Evolutionary conservation across 1,140 invertebrate genomes (phyloP), one percentile per base, ranked within the genome.

Genomic region (Bradynema listronoti): DNA sequence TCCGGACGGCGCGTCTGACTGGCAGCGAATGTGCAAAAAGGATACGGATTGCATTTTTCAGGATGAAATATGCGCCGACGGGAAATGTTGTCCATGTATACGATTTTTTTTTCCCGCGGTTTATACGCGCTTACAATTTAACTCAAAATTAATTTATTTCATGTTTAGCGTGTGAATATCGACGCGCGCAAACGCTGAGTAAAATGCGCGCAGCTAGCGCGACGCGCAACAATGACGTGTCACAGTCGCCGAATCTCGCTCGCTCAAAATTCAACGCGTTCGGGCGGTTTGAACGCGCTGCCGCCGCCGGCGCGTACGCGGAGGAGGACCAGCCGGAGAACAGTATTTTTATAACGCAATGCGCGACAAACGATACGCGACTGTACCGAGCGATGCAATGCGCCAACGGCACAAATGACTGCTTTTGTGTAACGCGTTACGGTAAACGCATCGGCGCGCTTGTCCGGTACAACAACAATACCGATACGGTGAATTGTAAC

Each of bases 21-120:
- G 65, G 56, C 16, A 41, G 19, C 24, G 63, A 34, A 29, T 64
- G 27, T 64, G 62, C 47, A 54, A 55, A 41, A 30, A 11, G 30
- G 27, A 64, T 55, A 25, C 19, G 14, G 63, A 67, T 49, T 64
- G 62, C 11, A 24, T 67, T 5, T 67, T 64, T 32, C 34, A 46
- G 7, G 62, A 67, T 47, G 62, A 64, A 66, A 46, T 64, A 24
- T 64, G 62, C 34, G 62, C 62, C n/a, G 62, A 64, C 27, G 62
- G 63, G 6, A 64, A 64, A 55, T 64, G 62, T 39, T 64, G 62
- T 41, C 30, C 63, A 6, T 67, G 60, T 62, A 58, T 62, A 11
- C 50, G 27, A 14, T 52, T 0, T 6, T 51, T 43, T 1, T n/a
- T 43, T 1, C 22, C 3, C 25, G 24, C 14, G 25, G 36, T 58